These are phyloP conservation scores for Xenentodon cancila DNA, from an alignment of 2,797 vertebrate species.

Conservation along the genomic window DNA sequence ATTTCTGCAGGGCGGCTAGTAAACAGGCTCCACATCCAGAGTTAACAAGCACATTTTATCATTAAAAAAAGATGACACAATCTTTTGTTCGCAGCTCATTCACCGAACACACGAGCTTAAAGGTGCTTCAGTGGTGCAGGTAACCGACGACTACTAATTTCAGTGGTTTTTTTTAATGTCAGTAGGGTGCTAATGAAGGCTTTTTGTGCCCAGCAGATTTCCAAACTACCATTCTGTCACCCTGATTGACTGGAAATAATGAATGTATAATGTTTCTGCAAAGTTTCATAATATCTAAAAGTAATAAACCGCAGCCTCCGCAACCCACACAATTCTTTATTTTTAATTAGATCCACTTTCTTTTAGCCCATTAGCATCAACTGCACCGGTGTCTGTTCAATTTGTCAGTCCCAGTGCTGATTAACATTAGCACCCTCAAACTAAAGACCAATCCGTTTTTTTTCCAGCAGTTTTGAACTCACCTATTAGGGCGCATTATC, in stretches of 20 bases:
- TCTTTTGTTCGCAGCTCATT: not conserved
- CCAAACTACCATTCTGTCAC: slow-evolving; percentile 10
- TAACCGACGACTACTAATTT: not conserved
- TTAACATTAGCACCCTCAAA: slow-evolving; percentile 34
- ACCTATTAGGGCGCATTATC: slow-evolving; percentile 11
- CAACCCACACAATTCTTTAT: slow-evolving; percentile 36
- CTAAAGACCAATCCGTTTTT: slow-evolving; percentile 30
- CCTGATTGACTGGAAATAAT: slow-evolving; percentile 31
- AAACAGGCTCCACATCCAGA: not conserved
- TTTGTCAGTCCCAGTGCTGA: slow-evolving; percentile 19
- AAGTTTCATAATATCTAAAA: slow-evolving; percentile 23
- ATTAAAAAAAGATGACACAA: not conserved
- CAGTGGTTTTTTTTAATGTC: slow-evolving; percentile 18
- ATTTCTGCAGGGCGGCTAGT: not conserved
- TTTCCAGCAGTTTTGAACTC: slow-evolving; percentile 22
- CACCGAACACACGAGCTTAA: not conserved
- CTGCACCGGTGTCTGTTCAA: slow-evolving; percentile 21
- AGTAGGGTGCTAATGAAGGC: slow-evolving; percentile 26
- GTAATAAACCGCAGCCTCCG: slow-evolving; percentile 26
- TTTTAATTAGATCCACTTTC: slow-evolving; percentile 37
- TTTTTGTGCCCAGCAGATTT: slow-evolving; percentile 11
- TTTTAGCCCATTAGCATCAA: slow-evolving; percentile 44
- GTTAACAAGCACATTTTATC: not conserved
- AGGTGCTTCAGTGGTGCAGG: not conserved
- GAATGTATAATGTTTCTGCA: slow-evolving; percentile 18